phyloP scores from a whole-genome alignment of 1,140 invertebrate genomes.

The Hycleus phaleratus region DNA sequence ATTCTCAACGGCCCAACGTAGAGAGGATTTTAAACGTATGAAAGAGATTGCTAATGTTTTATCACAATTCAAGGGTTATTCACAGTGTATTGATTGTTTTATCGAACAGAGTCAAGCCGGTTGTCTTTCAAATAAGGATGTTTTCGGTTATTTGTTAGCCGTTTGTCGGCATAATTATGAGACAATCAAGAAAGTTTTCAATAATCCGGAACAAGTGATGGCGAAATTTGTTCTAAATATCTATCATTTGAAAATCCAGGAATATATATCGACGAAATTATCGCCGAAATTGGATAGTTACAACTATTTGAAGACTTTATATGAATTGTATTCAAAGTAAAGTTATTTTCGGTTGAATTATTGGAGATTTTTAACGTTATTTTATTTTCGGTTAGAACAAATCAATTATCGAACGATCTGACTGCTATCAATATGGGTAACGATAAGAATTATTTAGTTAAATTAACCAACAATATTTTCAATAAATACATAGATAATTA shows the following conservation, averaged over 20 bases:
- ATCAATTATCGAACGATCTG: constrained; percentile 65
- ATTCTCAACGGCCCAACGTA: constrained; percentile 80
- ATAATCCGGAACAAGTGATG: constrained; percentile 95
- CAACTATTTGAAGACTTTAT: constrained; percentile 79
- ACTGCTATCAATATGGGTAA: constrained; percentile 68
- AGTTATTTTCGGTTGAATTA: not conserved
- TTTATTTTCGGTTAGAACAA: constrained; percentile 46
- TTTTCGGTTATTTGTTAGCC: constrained; percentile 86
- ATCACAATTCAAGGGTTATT: constrained; percentile 93
- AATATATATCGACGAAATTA: constrained; percentile 73
- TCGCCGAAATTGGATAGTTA: constrained; percentile 74
- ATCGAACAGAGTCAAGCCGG: constrained; percentile 93
- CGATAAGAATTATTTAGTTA: constrained; percentile 72
- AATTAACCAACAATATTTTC: constrained; percentile 79
- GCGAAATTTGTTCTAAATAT: constrained; percentile 96
- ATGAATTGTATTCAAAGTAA: constrained; percentile 79
- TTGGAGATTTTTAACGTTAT: not conserved
- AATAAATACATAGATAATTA: constrained; percentile 47
- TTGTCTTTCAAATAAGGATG: constrained; percentile 70
- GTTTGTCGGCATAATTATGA: constrained; percentile 84
- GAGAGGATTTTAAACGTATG: constrained; percentile 81
- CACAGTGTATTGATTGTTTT: constrained; percentile 92
- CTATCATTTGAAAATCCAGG: constrained; percentile 87
- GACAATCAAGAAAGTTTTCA: constrained; percentile 88
- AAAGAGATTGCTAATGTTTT: constrained; percentile 86